Evolutionary conservation across 2,888 invertebrate species (phyloP).

Genomic region (Polymixis flavicincta): DNA sequence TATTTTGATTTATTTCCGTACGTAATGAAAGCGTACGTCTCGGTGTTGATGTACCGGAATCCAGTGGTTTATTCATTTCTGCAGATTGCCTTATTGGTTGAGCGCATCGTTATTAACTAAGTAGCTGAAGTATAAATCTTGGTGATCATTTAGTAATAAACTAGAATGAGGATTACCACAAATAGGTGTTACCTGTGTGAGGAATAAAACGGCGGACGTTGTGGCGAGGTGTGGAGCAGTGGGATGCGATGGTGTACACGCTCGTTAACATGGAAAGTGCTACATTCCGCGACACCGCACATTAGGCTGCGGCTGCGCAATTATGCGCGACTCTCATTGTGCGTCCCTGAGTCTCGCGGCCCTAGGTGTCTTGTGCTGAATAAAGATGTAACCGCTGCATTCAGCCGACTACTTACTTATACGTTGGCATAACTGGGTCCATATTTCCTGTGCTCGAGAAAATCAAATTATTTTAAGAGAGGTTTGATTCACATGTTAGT

Average conservation of each 20-base stretch:
- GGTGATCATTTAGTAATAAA: slow-evolving; percentile 79
- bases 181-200: slow-evolving; percentile 83
- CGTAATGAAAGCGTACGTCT: slow-evolving; percentile 89
- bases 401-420: slow-evolving; percentile 48
- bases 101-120: slow-evolving; percentile 78
- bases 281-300: slow-evolving; percentile 85
- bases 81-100: slow-evolving; percentile 75
- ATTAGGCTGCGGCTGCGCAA: slow-evolving; percentile 82
- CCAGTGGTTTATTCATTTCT: slow-evolving; percentile 80
- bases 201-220: slow-evolving; percentile 82
- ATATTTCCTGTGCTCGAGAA: slow-evolving; percentile 23
- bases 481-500: background rate
- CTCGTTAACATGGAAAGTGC: slow-evolving; percentile 86
- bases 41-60: slow-evolving; percentile 84
- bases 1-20: slow-evolving; percentile 89
- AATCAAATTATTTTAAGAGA: slow-evolving; percentile 10
- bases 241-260: slow-evolving; percentile 71
- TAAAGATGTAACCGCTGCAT: slow-evolving; percentile 63
- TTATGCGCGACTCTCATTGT: slow-evolving; percentile 75
- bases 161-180: slow-evolving; percentile 81
- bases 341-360: slow-evolving; percentile 58
- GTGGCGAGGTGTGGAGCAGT: slow-evolving; percentile 72
- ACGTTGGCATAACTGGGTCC: slow-evolving; percentile 21
- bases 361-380: slow-evolving; percentile 61
- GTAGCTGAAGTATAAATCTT: slow-evolving; percentile 74